phyloP scores from a whole-genome alignment of 92 coral and sea anemone genomes.

The Pocillopora meandrina region DNA sequence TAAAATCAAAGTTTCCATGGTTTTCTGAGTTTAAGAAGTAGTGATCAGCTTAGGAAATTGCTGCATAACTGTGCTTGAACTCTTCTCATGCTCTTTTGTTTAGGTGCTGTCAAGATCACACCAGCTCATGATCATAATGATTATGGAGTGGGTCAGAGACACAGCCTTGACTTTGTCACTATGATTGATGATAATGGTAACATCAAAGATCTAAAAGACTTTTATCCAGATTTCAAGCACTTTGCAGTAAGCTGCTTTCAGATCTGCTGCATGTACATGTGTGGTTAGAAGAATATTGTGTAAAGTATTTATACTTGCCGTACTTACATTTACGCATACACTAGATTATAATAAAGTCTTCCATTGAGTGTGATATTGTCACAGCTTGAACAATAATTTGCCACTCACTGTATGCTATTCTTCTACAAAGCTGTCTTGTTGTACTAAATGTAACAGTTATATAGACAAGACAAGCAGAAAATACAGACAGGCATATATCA shows the following conservation, averaged over 20 bases:
- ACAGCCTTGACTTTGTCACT: conserved; percentile 77
- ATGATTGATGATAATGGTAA: conserved; percentile 96
- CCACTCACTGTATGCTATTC: too few relatives aligned
- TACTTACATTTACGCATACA: too few relatives aligned
- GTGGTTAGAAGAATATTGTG: neutral
- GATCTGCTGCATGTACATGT: neutral
- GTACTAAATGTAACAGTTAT: neutral
- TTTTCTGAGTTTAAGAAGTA: too few relatives aligned
- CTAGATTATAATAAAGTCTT: too few relatives aligned
- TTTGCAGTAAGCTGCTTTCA: conserved; percentile 67
- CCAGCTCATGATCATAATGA: conserved; percentile 99
- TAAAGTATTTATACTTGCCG: too few relatives aligned
- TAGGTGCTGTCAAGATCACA: conserved; percentile 99
- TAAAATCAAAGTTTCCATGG: too few relatives aligned
- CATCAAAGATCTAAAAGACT: conserved; percentile 83
- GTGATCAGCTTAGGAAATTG: too few relatives aligned
- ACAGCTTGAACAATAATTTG: too few relatives aligned
- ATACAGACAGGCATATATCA: neutral
- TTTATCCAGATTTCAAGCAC: conserved; percentile 79
- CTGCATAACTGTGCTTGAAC: neutral
- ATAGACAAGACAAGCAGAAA: neutral
- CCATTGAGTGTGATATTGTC: too few relatives aligned
- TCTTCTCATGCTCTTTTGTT: neutral
- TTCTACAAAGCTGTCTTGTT: too few relatives aligned
- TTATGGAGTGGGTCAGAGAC: conserved; percentile 93